Conservation (phyloP, 2,888 invertebrate genomes). For the Linyphia triangularis region DNA sequence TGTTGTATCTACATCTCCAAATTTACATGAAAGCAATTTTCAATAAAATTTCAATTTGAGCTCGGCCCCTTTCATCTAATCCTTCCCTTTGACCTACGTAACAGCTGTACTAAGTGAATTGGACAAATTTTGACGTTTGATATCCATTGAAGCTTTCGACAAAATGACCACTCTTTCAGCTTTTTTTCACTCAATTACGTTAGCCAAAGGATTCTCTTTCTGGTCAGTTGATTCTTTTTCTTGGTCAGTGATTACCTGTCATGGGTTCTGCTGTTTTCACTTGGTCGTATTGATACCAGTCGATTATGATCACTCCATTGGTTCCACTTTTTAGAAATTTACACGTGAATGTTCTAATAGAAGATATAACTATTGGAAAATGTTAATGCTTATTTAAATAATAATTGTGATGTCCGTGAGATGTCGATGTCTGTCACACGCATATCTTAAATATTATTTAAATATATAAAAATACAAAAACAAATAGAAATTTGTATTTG, state of each 20-base stretch:
- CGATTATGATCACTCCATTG: too few species aligned
- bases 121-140: slow-evolving; percentile 59
- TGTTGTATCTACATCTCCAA: too few species aligned
- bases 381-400: too few species aligned
- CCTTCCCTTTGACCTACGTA: slow-evolving; percentile 27
- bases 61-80: slow-evolving; percentile 19
- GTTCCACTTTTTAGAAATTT: too few species aligned
- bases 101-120: slow-evolving; percentile 61
- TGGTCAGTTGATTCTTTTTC: slow-evolving; percentile 45
- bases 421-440: too few species aligned
- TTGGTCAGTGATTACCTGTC: slow-evolving; percentile 37
- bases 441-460: too few species aligned
- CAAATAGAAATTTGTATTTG: too few species aligned
- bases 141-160: slow-evolving; percentile 43
- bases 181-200: slow-evolving; percentile 65
- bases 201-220: slow-evolving; percentile 24
- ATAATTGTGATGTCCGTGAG: too few species aligned
- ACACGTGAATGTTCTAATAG: too few species aligned
- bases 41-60: slow-evolving; percentile 22
- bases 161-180: slow-evolving; percentile 59
- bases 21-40: too few species aligned
- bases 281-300: background rate
- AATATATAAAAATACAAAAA: too few species aligned
- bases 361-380: too few species aligned
- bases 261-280: background rate